Evolutionary conservation across 2,113 vertebrate genomes (phyloP).

Genomic region (Rutilus rutilus): DNA sequence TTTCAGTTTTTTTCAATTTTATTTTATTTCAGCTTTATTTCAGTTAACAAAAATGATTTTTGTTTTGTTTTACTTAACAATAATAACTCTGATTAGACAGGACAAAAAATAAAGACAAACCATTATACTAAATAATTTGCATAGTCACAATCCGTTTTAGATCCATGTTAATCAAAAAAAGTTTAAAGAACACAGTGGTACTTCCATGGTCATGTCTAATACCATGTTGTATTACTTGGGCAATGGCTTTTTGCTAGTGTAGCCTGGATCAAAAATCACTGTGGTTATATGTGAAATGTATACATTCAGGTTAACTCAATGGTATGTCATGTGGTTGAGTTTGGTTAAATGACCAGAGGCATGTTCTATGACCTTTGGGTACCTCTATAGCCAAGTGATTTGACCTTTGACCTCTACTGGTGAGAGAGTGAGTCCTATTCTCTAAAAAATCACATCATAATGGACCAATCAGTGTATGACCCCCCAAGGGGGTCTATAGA

Average conservation of each 20-base stretch:
- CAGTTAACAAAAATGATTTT: background rate
- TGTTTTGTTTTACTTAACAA: background rate
- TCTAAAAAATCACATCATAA: conserved; percentile 30
- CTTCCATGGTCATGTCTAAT: background rate
- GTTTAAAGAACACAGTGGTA: background rate
- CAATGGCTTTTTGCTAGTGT: background rate
- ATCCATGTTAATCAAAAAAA: background rate
- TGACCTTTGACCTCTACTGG: conserved; percentile 30
- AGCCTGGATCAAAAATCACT: no score
- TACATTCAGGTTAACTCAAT: background rate
- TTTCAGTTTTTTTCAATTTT: background rate
- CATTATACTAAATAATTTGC: background rate
- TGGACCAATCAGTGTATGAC: conserved; percentile 20
- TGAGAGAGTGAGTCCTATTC: conserved; percentile 25
- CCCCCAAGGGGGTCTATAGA: background rate
- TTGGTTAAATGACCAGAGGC: conserved; percentile 33
- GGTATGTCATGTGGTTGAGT: conserved; percentile 34
- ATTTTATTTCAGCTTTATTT: background rate
- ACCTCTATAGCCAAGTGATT: conserved; percentile 36
- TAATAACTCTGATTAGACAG: background rate
- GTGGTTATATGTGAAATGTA: background rate
- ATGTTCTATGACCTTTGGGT: conserved; percentile 6
- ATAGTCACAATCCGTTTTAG: no score
- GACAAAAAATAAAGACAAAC: background rate
- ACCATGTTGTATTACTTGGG: background rate